A percentile compares a stretch with the other conserved stretches of the same genome.
phyloP scores from a whole-genome alignment of 1,140 invertebrate genomes.

The Musca domestica region DNA sequence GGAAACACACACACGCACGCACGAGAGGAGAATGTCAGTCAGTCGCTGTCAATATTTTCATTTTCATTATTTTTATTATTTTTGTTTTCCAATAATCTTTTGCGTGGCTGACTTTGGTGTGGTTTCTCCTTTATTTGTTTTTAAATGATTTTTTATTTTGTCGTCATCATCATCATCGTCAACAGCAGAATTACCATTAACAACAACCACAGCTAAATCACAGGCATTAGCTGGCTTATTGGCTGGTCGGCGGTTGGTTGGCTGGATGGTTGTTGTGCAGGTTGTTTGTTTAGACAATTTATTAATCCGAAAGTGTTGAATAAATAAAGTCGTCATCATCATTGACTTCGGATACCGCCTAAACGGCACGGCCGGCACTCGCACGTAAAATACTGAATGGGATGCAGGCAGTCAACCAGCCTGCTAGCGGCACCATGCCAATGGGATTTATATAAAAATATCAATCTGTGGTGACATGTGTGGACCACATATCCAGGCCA shows the following conservation, averaged over 20 bases:
- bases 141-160: constrained; percentile 9
- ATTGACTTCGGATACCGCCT: constrained; percentile 2
- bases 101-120: constrained; percentile 7
- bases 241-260: not conserved
- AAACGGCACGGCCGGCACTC: not conserved
- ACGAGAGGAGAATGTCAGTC: too few relatives aligned
- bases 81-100: constrained; percentile 11
- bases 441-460: not conserved
- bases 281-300: constrained; percentile 22
- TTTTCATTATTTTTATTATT: not conserved
- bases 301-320: constrained; percentile 27
- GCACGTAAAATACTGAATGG: not conserved
- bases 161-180: too few relatives aligned
- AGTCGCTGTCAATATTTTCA: too few relatives aligned
- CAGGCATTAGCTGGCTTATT: too few relatives aligned
- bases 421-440: not conserved
- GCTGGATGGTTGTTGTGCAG: not conserved
- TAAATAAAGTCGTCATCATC: constrained; percentile 19
- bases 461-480: constrained; percentile 13
- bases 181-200: too few relatives aligned
- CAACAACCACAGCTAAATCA: too few relatives aligned
- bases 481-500: too few relatives aligned
- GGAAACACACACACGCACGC: too few relatives aligned
- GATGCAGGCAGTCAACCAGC: too few relatives aligned
- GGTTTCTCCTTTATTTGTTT: constrained; percentile 22